Percentiles rank a stretch among this genome's conserved stretches.
These are phyloP conservation scores for Eubasilissa splendida DNA, from an alignment of 2,888 invertebrate genomes.

Conservation along the genomic window DNA sequence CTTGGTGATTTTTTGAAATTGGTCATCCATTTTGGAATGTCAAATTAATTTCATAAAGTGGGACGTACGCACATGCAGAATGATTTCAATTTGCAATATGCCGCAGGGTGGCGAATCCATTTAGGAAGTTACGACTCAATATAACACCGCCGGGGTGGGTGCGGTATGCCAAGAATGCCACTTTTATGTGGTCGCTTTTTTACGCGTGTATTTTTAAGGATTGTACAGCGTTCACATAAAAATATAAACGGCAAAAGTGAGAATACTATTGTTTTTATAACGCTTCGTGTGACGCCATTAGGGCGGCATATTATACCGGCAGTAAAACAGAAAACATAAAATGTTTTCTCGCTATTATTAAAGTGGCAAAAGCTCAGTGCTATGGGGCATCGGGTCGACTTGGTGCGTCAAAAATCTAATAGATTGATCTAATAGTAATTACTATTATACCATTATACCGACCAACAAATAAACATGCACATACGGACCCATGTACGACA, in stretches of 20 bases:
- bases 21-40: no score
- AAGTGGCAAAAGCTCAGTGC: no score
- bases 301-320: conserved; percentile 23
- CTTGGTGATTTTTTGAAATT: no score
- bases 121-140: conserved; percentile 52
- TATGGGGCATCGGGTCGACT: no score
- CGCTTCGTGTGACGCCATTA: conserved; percentile 26
- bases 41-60: no score
- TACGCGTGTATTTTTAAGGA: conserved; percentile 56
- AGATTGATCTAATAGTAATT: no score
- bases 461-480: no score
- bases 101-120: conserved; percentile 2
- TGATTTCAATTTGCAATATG: conserved; percentile 31
- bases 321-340: conserved; percentile 16
- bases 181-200: conserved; percentile 49
- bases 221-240: conserved; percentile 49
- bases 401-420: no score
- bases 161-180: conserved; percentile 52
- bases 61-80: not conserved
- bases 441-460: no score
- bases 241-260: conserved; percentile 24
- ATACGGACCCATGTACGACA: no score
- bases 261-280: conserved; percentile 25
- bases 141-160: conserved; percentile 21
- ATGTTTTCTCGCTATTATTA: no score